These are phyloP conservation scores for Dynastes hyllus DNA, from an alignment of 2,888 invertebrate species.

Conservation along the genomic window DNA sequence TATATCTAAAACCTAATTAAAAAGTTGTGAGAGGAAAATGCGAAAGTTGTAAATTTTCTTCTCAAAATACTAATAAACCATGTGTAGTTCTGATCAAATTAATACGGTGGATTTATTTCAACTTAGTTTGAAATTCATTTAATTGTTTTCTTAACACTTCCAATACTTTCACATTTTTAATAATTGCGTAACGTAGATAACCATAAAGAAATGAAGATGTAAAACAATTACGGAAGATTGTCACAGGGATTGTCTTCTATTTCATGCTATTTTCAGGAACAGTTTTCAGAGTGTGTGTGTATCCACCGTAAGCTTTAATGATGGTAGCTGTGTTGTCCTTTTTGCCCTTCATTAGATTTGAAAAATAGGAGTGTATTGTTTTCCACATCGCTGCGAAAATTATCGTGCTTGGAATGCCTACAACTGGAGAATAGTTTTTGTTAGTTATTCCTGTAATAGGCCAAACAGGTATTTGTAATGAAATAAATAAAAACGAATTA, in stretches of 20 bases:
- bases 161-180: not conserved
- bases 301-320: conserved; percentile 50
- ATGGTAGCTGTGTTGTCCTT: conserved; percentile 29
- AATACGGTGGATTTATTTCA: too few relatives aligned
- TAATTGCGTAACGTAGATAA: not conserved
- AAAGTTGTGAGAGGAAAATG: too few relatives aligned
- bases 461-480: not conserved
- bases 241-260: conserved; percentile 23
- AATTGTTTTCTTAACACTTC: not conserved
- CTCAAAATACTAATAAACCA: too few relatives aligned
- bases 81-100: too few relatives aligned
- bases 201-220: not conserved
- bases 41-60: too few relatives aligned
- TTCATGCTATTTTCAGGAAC: conserved; percentile 18
- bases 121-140: too few relatives aligned
- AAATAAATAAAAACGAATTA: too few relatives aligned
- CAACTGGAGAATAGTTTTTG: conserved; percentile 22
- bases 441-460: not conserved
- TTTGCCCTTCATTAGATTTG: conserved; percentile 21
- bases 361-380: conserved; percentile 40
- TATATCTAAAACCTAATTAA: too few relatives aligned
- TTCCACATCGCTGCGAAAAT: conserved; percentile 36
- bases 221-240: conserved; percentile 10
- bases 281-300: conserved; percentile 49
- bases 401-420: conserved; percentile 17